Base-by-base conservation (phyloP, 64 coral and sea anemone genomes). In the Stichodactyla mertensii region DNA sequence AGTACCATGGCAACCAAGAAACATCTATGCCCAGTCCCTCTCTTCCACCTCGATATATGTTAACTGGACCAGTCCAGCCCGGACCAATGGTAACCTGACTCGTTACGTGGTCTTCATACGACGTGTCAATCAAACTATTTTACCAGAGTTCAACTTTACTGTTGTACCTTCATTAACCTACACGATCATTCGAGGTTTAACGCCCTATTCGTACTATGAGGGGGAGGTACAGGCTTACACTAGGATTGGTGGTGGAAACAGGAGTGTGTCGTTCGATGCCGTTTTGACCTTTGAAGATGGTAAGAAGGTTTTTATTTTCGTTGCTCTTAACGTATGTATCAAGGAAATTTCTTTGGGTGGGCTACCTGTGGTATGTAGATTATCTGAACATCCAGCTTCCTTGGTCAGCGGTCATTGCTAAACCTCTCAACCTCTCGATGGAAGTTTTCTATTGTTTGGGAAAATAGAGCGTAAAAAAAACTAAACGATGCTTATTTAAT, bases 231-330 rank as follows among this genome's bases (percentile, higher is more conserved):
- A 56, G 57, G 81, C 81, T 31, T 83, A 56, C 53, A 83, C 81
- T 16, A 55, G 55, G 16, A 57, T 57, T 56, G 81, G 81, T 57
- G 81, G 81, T 7, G 81, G 81, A 18, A 83, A 83, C 55, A 20
- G 14, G 12, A 83, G 81, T 83, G 16, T 12, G 4, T 16, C 52
- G 12, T 20, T 56, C 5, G 54, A 27, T 18, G 53, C 81, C 5
- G 54, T 83, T 16, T 0, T 57, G 2, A 83, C 81, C 23, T 83
- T 56, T 57, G 81, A 83, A 57, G 81, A 83, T 83, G 81, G 81
- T 83, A 83, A 55, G 81, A 45, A 3, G 36, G 36, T 45, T 45
- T 45, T 45, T 23, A 5, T 5, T 61, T 13, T 16, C 10, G 14
- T 2, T 61, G 14, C 14, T 11, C 18, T 16, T 16, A 5, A 15